phyloP scores from a whole-genome alignment of 2,113 vertebrate genomes.

The Oreochromis aureus region DNA sequence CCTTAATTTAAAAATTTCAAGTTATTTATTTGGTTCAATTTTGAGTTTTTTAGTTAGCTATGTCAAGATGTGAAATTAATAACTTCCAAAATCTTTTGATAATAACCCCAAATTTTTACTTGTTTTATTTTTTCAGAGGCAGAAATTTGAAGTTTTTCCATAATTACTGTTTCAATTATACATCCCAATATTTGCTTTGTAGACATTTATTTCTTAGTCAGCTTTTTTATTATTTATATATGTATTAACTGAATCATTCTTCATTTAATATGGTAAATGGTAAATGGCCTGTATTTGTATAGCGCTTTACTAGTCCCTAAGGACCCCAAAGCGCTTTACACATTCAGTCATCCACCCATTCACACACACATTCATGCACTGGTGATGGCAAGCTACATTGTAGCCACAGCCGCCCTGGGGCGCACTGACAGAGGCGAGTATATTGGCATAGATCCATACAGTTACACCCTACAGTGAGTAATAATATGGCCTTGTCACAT shows the following conservation, averaged over 20 bases:
- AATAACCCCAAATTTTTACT: neutral
- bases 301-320: no score
- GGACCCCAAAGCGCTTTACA: no score
- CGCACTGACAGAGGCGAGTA: no score
- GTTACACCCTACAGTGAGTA: neutral
- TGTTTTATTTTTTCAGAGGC: neutral
- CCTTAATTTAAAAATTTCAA: neutral
- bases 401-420: no score
- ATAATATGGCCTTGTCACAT: neutral
- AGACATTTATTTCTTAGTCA: neutral
- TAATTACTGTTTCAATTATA: neutral
- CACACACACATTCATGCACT: no score
- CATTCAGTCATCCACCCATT: no score
- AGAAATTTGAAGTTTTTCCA: neutral
- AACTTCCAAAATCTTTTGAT: neutral
- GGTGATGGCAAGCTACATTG: no score
- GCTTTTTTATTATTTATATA: neutral
- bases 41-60: neutral
- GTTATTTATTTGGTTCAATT: rapidly evolving
- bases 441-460: neutral
- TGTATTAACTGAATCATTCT: neutral
- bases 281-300: no score
- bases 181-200: neutral
- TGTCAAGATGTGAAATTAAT: neutral
- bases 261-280: neutral